Evolutionary conservation across 2,797 vertebrate species (phyloP).

Genomic region (Ptychadena robeensis): DNA sequence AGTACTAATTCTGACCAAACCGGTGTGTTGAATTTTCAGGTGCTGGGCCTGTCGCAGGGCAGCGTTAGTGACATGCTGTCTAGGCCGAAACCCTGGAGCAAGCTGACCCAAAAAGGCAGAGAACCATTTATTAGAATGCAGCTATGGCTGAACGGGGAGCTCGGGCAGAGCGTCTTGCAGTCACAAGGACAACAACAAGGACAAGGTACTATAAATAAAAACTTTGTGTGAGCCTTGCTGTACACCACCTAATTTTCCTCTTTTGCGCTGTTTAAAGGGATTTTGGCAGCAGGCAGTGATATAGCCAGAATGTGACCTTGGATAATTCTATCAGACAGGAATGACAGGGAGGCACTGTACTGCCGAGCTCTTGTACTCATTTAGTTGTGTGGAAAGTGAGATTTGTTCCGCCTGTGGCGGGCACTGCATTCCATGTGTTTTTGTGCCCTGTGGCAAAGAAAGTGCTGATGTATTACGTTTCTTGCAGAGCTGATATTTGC

Average conservation of each 20-base stretch:
- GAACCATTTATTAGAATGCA: slow-evolving; percentile 97
- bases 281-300: slow-evolving; percentile 1
- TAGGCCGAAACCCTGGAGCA: slow-evolving; percentile 93
- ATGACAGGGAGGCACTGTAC: slow-evolving; percentile 23
- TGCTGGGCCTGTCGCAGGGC: slow-evolving; percentile 88
- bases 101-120: slow-evolving; percentile 92
- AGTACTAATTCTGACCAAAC: slow-evolving; percentile 15
- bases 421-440: slow-evolving; percentile 26
- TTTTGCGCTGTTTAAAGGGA: not conserved
- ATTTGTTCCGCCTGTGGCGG: slow-evolving; percentile 32
- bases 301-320: slow-evolving; percentile 46
- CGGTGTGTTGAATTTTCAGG: slow-evolving; percentile 74
- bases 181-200: slow-evolving; percentile 84
- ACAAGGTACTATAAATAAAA: slow-evolving; percentile 75
- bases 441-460: slow-evolving; percentile 48
- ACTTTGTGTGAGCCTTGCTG: slow-evolving; percentile 3
- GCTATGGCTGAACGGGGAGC: slow-evolving; percentile 94
- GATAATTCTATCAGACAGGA: slow-evolving; percentile 36
- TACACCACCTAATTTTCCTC: slow-evolving; percentile 20
- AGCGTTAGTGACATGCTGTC: slow-evolving; percentile 91
- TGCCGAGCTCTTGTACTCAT: slow-evolving; percentile 38
- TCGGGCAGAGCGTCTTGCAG: slow-evolving; percentile 85
- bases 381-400: slow-evolving; percentile 36
- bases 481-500: slow-evolving; percentile 32
- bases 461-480: slow-evolving; percentile 42